Evolutionary conservation across 23 tunicate genomes (phyloP).

Genomic region (Halocynthia aurantium): DNA sequence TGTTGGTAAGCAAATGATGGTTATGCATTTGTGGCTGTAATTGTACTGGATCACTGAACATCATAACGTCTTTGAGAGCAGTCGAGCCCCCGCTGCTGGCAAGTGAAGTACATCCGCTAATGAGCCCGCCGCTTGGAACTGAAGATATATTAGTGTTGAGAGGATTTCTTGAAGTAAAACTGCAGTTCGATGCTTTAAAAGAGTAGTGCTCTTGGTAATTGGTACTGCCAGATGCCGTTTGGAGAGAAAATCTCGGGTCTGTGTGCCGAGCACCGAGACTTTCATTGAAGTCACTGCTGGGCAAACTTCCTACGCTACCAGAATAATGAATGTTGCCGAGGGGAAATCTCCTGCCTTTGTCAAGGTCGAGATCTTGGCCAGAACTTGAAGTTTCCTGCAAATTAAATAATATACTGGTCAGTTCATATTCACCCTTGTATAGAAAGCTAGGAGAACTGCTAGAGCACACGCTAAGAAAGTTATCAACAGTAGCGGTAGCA

Average conservation of each 20-base stretch:
- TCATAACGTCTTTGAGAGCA: not conserved
- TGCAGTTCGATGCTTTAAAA: not conserved
- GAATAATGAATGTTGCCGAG: conserved; percentile 14
- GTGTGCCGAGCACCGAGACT: not conserved
- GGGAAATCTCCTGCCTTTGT: not conserved
- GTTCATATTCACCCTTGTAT: no score
- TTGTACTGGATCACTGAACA: not conserved
- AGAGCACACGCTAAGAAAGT: no score
- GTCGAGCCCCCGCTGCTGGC: not conserved
- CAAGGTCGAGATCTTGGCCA: not conserved
- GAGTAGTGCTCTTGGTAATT: conserved; percentile 4
- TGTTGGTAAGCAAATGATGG: not conserved
- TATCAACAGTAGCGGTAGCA: no score
- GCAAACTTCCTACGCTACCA: conserved; percentile 31
- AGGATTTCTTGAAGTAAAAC: not conserved
- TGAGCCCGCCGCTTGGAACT: not conserved
- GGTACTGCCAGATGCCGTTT: not conserved
- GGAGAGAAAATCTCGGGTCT: not conserved
- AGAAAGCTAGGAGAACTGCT: no score
- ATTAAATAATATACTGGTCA: not conserved
- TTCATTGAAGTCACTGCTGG: not conserved
- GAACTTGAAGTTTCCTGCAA: conserved; percentile 11
- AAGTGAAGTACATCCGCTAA: not conserved
- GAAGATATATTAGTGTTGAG: not conserved
- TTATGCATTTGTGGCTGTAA: not conserved